Evolutionary conservation across 2,888 invertebrate species (phyloP).

Genomic region (Xestia ashworthii): DNA sequence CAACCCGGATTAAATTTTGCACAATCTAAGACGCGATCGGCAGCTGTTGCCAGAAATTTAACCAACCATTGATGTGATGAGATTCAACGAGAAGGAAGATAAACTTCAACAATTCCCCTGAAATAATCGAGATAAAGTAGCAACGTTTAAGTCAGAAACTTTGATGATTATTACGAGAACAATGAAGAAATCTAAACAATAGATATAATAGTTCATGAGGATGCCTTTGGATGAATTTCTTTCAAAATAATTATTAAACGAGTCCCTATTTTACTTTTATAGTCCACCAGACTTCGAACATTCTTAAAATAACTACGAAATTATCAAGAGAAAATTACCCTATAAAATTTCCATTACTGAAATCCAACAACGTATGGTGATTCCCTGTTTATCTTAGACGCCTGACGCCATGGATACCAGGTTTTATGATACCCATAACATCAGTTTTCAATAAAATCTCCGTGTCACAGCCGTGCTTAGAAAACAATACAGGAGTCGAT

Average conservation of each 20-base stretch:
- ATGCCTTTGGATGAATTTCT: slow-evolving; percentile 43
- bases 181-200: slow-evolving; percentile 63
- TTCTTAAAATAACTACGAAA: slow-evolving; percentile 71
- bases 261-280: slow-evolving; percentile 59
- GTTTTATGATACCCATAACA: slow-evolving; percentile 83
- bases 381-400: slow-evolving; percentile 77
- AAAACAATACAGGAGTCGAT: slow-evolving; percentile 79
- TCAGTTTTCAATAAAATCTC: slow-evolving; percentile 82
- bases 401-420: slow-evolving; percentile 75
- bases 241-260: slow-evolving; percentile 46
- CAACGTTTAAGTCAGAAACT: slow-evolving; percentile 40
- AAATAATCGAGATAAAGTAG: slow-evolving; percentile 71
- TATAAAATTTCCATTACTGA: slow-evolving; percentile 80
- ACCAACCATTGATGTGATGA: slow-evolving; percentile 80
- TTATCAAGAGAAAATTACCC: slow-evolving; percentile 78
- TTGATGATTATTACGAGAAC: slow-evolving; percentile 44
- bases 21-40: slow-evolving; percentile 85
- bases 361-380: slow-evolving; percentile 72
- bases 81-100: slow-evolving; percentile 75
- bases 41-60: slow-evolving; percentile 87
- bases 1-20: slow-evolving; percentile 88
- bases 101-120: slow-evolving; percentile 72
- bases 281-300: slow-evolving; percentile 54
- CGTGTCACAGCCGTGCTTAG: slow-evolving; percentile 74
- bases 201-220: slow-evolving; percentile 49